Base-by-base conservation (phyloP, 92 coral and sea anemone genomes). In the Anthopleura xanthogrammica region DNA sequence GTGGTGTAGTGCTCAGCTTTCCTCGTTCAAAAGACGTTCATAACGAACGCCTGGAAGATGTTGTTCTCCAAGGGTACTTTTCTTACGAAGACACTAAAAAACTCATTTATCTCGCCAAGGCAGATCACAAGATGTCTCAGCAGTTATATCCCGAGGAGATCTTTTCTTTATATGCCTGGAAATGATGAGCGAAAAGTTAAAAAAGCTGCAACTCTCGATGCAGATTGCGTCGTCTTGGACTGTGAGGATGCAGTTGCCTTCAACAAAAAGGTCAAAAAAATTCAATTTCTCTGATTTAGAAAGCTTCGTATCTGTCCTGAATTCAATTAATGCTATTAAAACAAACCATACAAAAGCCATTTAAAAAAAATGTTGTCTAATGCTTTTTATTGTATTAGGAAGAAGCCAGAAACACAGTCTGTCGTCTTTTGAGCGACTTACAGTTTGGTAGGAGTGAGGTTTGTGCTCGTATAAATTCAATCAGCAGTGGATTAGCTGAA, bases 101-200 rank as follows among this genome's bases (percentile, higher is more conserved):
- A 72, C 7, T 9, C 52, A 9, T 22, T 58, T 29, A 5, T 73
- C 22, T 17, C 75, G 12, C 14, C 74, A 72, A 64, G 19, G 52
- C 52, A 68, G 43, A 41, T 78, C 42, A 60, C 81, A 48, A 78
- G 88, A 85, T 85, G 79, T 23, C 75, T 85, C 1, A 85, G 88
- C 66, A 88, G 89, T 4, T 85, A 85, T 73, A 79, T 87, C 36
- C 98, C 98, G 36, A 87, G 99, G 74, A 81, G 99, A 66, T 96
- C 99, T n/a, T 90, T 94, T 87, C 91, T 96, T 77, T 96, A 96
- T 72, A 89, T 96, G 76, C 99, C 99, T 16, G 99, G 99, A 41
- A 96, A 96, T 85, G 99, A 96, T 64, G 95, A 94, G 70, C 83
- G 92, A 80, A 96, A 96, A 82, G 91, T 96, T 14, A 81, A 82